phyloP scores from a whole-genome alignment of 2,797 vertebrate genomes.

The Kryptopterus vitreolus region DNA sequence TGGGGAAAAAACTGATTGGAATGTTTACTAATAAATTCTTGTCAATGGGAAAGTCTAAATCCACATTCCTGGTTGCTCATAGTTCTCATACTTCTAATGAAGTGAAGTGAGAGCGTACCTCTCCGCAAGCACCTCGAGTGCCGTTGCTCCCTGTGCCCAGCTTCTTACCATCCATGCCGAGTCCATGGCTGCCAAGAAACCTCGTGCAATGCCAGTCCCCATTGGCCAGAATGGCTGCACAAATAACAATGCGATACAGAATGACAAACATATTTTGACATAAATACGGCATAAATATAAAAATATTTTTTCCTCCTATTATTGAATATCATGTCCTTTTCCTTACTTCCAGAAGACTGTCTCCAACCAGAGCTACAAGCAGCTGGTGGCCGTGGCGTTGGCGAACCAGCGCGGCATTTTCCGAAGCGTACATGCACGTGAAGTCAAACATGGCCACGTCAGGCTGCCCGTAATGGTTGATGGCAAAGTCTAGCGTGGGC shows the following conservation, averaged over 20 bases:
- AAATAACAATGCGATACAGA: slow-evolving; percentile 2
- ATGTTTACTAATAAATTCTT: not conserved
- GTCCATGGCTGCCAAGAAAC: slow-evolving; percentile 96
- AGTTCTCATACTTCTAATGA: not conserved
- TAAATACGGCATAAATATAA: not conserved
- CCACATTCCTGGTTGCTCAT: not conserved
- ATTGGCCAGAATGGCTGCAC: slow-evolving; percentile 96
- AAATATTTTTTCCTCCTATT: not conserved
- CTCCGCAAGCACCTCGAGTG: slow-evolving; percentile 92
- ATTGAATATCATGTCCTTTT: not conserved
- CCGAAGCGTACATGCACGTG: slow-evolving; percentile 98
- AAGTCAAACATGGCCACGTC: slow-evolving; percentile 99
- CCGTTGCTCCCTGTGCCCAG: slow-evolving; percentile 88
- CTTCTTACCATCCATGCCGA: slow-evolving; percentile 97
- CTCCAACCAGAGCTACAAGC: slow-evolving; percentile 91
- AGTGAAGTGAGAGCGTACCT: slow-evolving; percentile 74
- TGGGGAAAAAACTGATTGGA: not conserved
- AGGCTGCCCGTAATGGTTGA: slow-evolving; percentile 97
- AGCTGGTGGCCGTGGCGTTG: slow-evolving; percentile 87
- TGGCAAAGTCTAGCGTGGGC: slow-evolving; percentile 92
- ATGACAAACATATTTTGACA: not conserved
- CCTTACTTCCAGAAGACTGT: slow-evolving; percentile 94
- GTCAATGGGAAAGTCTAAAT: not conserved
- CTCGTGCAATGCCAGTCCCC: slow-evolving; percentile 97
- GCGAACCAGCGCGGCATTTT: slow-evolving; percentile 92